These are phyloP conservation scores for Schizaphis graminum DNA, from an alignment of 2,888 invertebrate genomes.

Conservation along the genomic window DNA sequence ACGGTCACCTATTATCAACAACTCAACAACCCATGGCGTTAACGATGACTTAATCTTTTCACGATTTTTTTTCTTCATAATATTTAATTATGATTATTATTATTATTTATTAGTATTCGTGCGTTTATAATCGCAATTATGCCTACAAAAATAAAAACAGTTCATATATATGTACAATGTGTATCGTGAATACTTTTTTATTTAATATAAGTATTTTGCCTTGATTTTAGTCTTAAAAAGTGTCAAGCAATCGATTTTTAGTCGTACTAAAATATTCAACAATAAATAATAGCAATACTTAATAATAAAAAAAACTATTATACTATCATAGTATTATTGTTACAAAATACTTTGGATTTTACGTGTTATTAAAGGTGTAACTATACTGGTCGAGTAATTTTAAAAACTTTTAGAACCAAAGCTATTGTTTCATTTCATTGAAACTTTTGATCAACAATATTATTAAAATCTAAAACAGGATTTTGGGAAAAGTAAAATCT, in stretches of 20 bases:
- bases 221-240: background rate
- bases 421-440: background rate
- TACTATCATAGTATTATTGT: background rate
- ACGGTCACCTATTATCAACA: slow-evolving; percentile 3
- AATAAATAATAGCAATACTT: background rate
- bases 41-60: background rate
- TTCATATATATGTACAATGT: background rate
- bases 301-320: background rate
- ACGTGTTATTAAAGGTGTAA: background rate
- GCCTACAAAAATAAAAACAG: background rate
- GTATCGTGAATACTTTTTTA: background rate
- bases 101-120: background rate
- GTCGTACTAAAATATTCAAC: background rate
- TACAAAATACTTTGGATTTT: background rate
- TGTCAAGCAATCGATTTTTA: background rate
- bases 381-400: background rate
- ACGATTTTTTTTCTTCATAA: background rate
- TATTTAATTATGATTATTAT: background rate
- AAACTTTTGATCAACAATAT: background rate
- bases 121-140: background rate
- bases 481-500: background rate
- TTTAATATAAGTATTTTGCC: background rate
- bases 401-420: background rate
- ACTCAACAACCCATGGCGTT: background rate
- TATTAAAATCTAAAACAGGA: background rate